Evolutionary conservation across 2,888 invertebrate genomes (phyloP).

Genomic region (Lasius platythorax): DNA sequence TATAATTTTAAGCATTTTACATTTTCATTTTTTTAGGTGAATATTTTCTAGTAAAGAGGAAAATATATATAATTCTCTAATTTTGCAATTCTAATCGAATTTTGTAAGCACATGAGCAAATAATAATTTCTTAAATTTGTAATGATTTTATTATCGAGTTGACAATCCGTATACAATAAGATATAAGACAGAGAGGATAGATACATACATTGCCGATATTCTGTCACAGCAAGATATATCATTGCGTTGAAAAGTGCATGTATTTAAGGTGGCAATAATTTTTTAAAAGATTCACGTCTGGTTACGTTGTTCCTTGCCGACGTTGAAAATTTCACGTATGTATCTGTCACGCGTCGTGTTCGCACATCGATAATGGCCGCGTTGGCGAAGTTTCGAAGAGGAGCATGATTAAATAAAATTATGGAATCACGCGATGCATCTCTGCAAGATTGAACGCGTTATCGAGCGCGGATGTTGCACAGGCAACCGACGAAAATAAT

Average conservation of each 20-base stretch:
- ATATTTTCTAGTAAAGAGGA: neutral
- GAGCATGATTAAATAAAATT: constrained; percentile 44
- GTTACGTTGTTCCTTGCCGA: neutral
- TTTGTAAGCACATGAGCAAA: neutral
- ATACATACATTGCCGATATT: neutral
- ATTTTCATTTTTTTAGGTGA: neutral
- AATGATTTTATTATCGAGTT: neutral
- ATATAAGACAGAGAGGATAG: neutral
- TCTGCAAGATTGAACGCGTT: constrained; percentile 46
- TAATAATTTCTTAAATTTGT: neutral
- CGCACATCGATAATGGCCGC: neutral
- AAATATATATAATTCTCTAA: neutral
- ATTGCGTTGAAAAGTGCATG: neutral
- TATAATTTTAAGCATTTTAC: neutral
- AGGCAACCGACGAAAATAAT: constrained; percentile 48
- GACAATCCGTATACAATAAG: neutral
- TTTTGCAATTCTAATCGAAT: neutral
- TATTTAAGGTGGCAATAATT: neutral
- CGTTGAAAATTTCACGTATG: constrained; percentile 22
- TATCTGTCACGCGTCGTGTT: neutral
- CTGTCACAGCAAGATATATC: neutral
- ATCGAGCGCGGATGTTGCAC: constrained; percentile 40
- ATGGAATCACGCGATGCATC: constrained; percentile 18
- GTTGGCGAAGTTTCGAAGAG: neutral
- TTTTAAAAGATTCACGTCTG: neutral